Evolutionary conservation across 2,797 vertebrate genomes (phyloP).

Genomic region (Peromyscus melanophrys): DNA sequence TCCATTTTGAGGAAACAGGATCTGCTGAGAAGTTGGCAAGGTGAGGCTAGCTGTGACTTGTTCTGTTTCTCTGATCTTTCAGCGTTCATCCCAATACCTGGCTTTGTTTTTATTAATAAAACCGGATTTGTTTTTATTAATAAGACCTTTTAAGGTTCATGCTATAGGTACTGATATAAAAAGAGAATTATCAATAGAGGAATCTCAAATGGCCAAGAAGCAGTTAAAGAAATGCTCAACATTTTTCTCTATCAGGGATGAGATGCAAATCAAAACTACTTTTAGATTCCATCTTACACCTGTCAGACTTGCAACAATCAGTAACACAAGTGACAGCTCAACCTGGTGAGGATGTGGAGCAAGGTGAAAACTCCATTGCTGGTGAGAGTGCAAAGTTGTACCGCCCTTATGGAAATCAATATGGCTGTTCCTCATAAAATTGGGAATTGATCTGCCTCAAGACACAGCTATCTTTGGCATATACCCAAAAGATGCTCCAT

Average conservation of each 20-base stretch:
- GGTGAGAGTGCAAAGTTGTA: neutral
- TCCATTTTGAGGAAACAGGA: too few relatives aligned
- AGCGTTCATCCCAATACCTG: too few relatives aligned
- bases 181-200: neutral
- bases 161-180: neutral
- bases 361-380: neutral
- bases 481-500: neutral
- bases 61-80: too few relatives aligned
- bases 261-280: neutral
- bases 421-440: neutral
- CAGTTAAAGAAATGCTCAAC: neutral
- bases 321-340: neutral
- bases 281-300: neutral
- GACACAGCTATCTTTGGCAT: neutral
- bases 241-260: neutral
- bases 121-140: too few relatives aligned
- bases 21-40: too few relatives aligned
- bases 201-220: neutral
- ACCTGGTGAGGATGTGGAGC: neutral
- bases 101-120: too few relatives aligned
- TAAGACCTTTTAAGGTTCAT: too few relatives aligned
- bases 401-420: neutral
- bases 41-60: too few relatives aligned
- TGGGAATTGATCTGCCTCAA: neutral
- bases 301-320: neutral